A percentile compares a stretch with the other conserved stretches of the same genome.
Conservation (phyloP, 2,113 vertebrate species). For the Phalacrocorax aristotelis region DNA sequence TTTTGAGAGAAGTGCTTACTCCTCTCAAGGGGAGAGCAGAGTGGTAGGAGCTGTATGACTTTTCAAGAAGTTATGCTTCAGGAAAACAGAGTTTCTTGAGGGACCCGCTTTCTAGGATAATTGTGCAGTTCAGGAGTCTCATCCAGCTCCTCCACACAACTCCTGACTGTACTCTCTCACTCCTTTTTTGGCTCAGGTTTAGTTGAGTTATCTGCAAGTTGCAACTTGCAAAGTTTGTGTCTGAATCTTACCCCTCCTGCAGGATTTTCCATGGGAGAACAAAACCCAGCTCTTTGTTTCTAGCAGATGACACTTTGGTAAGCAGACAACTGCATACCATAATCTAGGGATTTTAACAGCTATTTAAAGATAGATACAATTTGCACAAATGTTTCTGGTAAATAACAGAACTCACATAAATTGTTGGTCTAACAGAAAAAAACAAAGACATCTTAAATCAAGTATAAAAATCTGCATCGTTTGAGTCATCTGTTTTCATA, state of each 20-base stretch:
- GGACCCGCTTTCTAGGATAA: background rate
- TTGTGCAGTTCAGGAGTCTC: background rate
- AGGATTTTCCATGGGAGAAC: background rate
- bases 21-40: background rate
- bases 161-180: background rate
- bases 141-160: background rate
- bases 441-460: background rate
- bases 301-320: background rate
- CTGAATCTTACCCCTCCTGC: background rate
- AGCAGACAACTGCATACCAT: background rate
- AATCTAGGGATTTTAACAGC: slow-evolving; percentile 26
- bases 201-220: background rate
- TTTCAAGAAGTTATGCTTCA: background rate
- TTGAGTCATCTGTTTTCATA: background rate
- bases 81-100: background rate
- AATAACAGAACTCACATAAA: slow-evolving; percentile 6
- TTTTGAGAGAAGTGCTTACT: background rate
- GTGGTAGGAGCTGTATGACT: background rate
- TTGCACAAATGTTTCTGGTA: slow-evolving; percentile 10
- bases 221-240: background rate
- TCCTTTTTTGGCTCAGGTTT: background rate
- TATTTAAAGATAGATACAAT: background rate
- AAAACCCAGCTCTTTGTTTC: background rate
- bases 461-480: background rate
- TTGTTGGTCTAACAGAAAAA: background rate